A percentile compares a stretch with the other conserved stretches of the same genome.
Evolutionary conservation across 2,888 invertebrate genomes (phyloP).

Genomic region (Lithophane leautieri): DNA sequence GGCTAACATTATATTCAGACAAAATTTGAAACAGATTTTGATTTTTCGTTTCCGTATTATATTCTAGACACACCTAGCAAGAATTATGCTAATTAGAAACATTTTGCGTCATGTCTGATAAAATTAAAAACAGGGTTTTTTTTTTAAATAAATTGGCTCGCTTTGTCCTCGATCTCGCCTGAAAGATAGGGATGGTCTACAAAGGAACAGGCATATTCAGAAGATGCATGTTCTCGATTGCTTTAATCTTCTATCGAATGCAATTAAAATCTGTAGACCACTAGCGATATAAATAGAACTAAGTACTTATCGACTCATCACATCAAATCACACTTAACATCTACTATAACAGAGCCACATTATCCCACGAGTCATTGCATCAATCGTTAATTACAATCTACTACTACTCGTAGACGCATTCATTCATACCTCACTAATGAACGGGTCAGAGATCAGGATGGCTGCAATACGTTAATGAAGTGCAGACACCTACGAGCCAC

Average conservation of each 20-base stretch:
- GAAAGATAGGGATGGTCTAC: not conserved
- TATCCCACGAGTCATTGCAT: conserved; percentile 27
- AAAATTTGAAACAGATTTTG: not conserved
- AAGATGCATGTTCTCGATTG: not conserved
- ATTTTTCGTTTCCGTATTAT: not conserved
- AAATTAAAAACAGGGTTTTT: not conserved
- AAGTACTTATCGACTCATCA: conserved; percentile 5
- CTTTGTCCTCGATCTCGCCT: not conserved
- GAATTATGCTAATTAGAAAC: not conserved
- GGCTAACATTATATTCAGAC: not conserved
- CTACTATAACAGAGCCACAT: not conserved
- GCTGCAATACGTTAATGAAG: conserved; percentile 38
- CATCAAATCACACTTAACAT: conserved; percentile 38
- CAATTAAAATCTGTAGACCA: conserved; percentile 2
- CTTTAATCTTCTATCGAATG: not conserved
- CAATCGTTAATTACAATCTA: conserved; percentile 33
- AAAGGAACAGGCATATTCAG: not conserved
- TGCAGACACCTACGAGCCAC: conserved; percentile 39
- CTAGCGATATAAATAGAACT: not conserved
- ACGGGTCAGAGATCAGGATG: conserved; percentile 63
- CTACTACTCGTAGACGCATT: conserved; percentile 35
- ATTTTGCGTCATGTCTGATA: not conserved
- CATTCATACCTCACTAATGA: conserved; percentile 56
- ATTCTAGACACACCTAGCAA: not conserved
- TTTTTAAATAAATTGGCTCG: not conserved